Evolutionary conservation across 2,888 invertebrate species (phyloP), one percentile per base, ranked within the genome.

Genomic region (Acleris literana): DNA sequence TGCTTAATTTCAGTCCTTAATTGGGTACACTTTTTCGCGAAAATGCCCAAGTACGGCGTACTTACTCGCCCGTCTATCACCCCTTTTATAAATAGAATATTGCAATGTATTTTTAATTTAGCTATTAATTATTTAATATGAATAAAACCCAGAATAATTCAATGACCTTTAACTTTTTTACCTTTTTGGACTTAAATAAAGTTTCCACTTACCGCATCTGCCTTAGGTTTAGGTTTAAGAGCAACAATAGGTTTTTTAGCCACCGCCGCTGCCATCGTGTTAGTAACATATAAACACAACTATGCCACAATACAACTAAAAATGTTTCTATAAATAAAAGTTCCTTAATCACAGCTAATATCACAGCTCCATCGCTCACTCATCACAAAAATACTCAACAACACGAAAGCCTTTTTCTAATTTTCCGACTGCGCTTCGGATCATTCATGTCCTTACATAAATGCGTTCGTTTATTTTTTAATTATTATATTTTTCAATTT

Each of bases 211-310:
- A 92, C 92, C 86, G 81, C 72, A 49, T 84, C 83, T 2, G 13
- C 22, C 51, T n/a, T 29, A 25, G 53, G 56, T 25, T 71, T 75
- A 63, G 74, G 73, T 69, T 80, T 82, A 33, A 83, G 76, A 64
- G 77, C 69, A 68, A 78, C 79, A 64, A 74, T 65, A 70, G 87
- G 79, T 77, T 90, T 90, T 76, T 86, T 90, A 65, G 86, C 85
- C 76, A 88, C 86, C 69, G 91, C 86, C 69, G 91, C 83, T 72
- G 92, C 90, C 92, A 92, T 92, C 5, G 59, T 77, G 68, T 81
- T 80, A 82, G 74, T 77, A 76, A 83, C 79, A 80, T 81, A 76
- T 76, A 83, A 80, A 74, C 73, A 77, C 74, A 74, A 79, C 83
- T 84, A 86, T 88, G 85, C 89, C 92, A 90, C 90, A 90, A 88